Evolutionary conservation across 2,888 invertebrate species (phyloP), one percentile per base, ranked within the genome.

Genomic region (Bellardia bayeri): DNA sequence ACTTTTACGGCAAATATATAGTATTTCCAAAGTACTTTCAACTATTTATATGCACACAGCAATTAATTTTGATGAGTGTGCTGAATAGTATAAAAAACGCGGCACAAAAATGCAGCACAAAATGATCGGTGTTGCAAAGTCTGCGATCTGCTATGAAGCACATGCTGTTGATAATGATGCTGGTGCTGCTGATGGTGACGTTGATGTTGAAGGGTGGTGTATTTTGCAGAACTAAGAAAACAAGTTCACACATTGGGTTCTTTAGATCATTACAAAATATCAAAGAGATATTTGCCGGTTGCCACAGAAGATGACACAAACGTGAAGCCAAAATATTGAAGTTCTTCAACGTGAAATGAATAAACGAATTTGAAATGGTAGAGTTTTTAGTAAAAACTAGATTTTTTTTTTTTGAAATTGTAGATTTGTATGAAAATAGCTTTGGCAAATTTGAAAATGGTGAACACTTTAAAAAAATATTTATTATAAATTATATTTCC

Each of bases 191-290:
- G 74, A 7, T 58, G 71, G 11, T n/a, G 61, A 11, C 58, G 49
- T n/a, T 13, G 42, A n/a, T 58, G 76, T 42, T 76, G 75, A 3
- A 63, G 40, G 13, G 49, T 79, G 63, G 16, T 49, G 86, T 80
- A 75, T 69, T 14, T 76, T 37, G 69, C 80, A 85, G 80, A 85
- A 85, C 85, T 85, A 85, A 68, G 51, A 85, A 85, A 88, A 88
- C 85, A 85, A 88, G 80, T 88, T 87, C 87, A 87, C 87, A 87
- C 87, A 85, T 85, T 75, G 86, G 88, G 86, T 72, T 88, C 88
- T 87, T 75, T 84, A 87, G 66, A 81, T 87, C 87, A 87, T 88
- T 87, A 87, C 83, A 79, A 88, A 63, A 87, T 88, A 85, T 88
- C 88, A 88, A 88, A 88, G 84, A 71, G 82, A 84, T 49, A 49